phyloP scores from a whole-genome alignment of 30 jellyfish, hydroid and myxozoan genomes.

The Catostylus mosaicus region DNA sequence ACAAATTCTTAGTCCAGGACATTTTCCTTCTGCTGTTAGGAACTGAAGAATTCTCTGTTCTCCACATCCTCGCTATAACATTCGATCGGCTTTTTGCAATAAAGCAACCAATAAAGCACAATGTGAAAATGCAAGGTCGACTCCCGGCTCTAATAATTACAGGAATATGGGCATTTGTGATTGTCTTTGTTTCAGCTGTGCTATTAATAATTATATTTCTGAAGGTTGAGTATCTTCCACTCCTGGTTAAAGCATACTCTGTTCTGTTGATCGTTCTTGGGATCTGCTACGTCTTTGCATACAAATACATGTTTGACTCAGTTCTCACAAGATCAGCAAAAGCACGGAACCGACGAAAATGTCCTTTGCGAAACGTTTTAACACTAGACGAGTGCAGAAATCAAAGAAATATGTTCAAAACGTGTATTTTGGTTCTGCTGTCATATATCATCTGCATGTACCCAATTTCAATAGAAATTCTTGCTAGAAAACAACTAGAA shows the following conservation, averaged over 20 bases:
- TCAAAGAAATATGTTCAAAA: constrained; percentile 31
- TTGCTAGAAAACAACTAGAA: background rate
- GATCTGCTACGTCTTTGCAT: background rate
- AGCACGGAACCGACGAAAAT: background rate
- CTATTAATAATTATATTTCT: background rate
- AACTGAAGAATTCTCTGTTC: constrained; percentile 16
- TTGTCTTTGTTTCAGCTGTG: background rate
- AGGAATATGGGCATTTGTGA: constrained; percentile 11
- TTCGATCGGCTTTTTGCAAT: constrained; percentile 38
- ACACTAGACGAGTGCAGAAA: background rate
- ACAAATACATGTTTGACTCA: constrained; percentile 9
- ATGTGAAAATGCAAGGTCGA: background rate
- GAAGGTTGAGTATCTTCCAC: too few relatives aligned
- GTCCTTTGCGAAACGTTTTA: constrained; percentile 4
- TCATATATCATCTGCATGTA: constrained; percentile 57
- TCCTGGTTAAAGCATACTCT: background rate
- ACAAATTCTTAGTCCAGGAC: background rate
- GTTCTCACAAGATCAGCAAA: constrained; percentile 11
- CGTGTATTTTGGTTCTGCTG: constrained; percentile 29
- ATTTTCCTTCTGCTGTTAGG: constrained; percentile 1
- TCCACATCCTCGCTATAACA: constrained; percentile 27
- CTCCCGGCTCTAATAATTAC: background rate
- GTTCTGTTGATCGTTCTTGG: constrained; percentile 4
- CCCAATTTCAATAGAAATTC: constrained; percentile 45
- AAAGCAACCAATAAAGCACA: constrained; percentile 30